A percentile compares a stretch with the other conserved stretches of the same genome.
Evolutionary conservation across 2,888 invertebrate species (phyloP).

Genomic region (Candidula unifasciata): DNA sequence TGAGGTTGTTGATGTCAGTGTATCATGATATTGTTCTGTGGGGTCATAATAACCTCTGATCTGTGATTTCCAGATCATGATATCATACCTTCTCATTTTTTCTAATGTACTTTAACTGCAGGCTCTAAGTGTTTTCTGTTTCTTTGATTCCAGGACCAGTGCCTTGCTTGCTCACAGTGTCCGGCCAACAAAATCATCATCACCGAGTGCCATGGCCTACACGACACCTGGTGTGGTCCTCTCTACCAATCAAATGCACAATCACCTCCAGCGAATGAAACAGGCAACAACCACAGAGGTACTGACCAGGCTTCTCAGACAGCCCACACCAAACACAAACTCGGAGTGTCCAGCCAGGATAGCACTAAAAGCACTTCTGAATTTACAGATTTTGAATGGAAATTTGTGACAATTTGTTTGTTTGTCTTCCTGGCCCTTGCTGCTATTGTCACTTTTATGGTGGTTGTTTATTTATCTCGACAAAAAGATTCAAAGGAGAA

Average conservation of each 20-base stretch:
- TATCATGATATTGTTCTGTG: too few species aligned
- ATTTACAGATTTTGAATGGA: not conserved
- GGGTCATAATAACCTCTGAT: too few species aligned
- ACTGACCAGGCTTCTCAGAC: not conserved
- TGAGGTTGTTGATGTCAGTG: too few species aligned
- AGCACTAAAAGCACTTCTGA: not conserved
- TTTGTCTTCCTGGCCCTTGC: not conserved
- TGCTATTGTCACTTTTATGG: not conserved
- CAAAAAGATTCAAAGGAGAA: not conserved
- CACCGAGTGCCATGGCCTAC: constrained; percentile 53
- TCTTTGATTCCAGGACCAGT: constrained; percentile 1
- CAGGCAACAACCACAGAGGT: not conserved
- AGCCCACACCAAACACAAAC: not conserved
- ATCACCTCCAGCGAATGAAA: not conserved
- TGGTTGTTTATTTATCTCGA: not conserved
- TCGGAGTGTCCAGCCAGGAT: too few species aligned
- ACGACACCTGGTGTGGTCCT: constrained; percentile 60
- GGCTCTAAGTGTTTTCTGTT: constrained; percentile 11
- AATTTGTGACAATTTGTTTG: not conserved
- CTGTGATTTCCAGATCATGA: too few species aligned
- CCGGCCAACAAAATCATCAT: constrained; percentile 58
- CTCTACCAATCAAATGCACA: constrained; percentile 56
- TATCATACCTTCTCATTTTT: too few species aligned
- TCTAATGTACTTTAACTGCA: too few species aligned
- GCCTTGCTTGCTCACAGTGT: constrained; percentile 55